Percentiles rank a stretch among this genome's conserved stretches.
These are phyloP conservation scores for Tanytarsus gracilentus DNA, from an alignment of 2,888 invertebrate species.

Conservation along the genomic window DNA sequence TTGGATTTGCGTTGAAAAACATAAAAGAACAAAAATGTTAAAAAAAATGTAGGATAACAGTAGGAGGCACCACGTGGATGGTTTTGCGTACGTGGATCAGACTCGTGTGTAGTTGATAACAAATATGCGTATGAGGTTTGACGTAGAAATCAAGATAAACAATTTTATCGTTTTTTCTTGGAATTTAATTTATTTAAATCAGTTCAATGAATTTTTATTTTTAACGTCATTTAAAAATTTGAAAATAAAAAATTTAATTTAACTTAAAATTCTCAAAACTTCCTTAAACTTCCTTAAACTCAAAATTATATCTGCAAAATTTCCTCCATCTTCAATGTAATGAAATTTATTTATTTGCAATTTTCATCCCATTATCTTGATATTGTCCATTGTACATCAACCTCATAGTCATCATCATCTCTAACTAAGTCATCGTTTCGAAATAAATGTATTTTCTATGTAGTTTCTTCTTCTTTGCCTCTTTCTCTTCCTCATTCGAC, in stretches of 20 bases:
- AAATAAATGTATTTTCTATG: slow-evolving; percentile 28
- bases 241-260: too few species aligned
- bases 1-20: not conserved
- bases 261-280: too few species aligned
- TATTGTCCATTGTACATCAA: not conserved
- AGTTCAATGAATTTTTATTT: too few species aligned
- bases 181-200: slow-evolving; percentile 1
- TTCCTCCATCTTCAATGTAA: too few species aligned
- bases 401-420: not conserved
- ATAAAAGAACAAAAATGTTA: not conserved
- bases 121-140: too few species aligned
- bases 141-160: too few species aligned
- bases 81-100: too few species aligned
- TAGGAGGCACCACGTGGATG: too few species aligned
- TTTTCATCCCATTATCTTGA: slow-evolving; percentile 20
- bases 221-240: too few species aligned
- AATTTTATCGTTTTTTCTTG: not conserved
- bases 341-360: slow-evolving; percentile 26
- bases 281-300: too few species aligned
- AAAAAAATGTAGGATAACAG: not conserved
- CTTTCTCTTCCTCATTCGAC: not conserved
- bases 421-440: slow-evolving; percentile 11
- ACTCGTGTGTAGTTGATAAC: too few species aligned
- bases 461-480: slow-evolving; percentile 13
- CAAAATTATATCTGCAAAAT: too few species aligned